Evolutionary conservation across 2,797 vertebrate species (phyloP).

Genomic region (Nasua narica): DNA sequence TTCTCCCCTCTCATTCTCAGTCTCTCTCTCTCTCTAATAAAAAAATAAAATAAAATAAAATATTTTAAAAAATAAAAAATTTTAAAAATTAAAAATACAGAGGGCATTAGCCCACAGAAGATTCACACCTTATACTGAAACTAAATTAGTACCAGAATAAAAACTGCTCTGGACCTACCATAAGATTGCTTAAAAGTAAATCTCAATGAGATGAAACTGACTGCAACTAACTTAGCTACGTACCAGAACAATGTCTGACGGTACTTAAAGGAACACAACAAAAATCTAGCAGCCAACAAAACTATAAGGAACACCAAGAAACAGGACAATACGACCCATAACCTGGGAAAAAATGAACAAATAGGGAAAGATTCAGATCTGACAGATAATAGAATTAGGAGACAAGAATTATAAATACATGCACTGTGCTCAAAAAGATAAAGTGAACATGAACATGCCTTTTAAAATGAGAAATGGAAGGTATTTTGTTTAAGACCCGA

Average conservation of each 20-base stretch:
- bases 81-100: neutral
- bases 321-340: neutral
- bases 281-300: conserved; percentile 33
- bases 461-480: neutral
- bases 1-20: too few relatives aligned
- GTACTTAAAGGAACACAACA: conserved; percentile 28
- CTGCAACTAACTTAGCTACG: neutral
- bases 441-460: neutral
- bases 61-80: too few relatives aligned
- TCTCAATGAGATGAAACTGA: neutral
- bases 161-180: neutral
- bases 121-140: neutral
- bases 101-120: neutral
- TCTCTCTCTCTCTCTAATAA: too few relatives aligned
- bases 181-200: neutral
- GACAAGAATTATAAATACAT: conserved; percentile 3
- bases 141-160: conserved; percentile 15
- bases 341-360: neutral
- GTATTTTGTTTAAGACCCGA: neutral
- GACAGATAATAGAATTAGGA: neutral
- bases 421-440: neutral
- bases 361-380: neutral
- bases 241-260: conserved; percentile 17
- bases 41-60: too few relatives aligned
- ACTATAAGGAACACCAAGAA: neutral